A percentile compares a stretch with the other conserved stretches of the same genome.
phyloP scores from a whole-genome alignment of 2,888 invertebrate genomes.

The Zygaena filipendulae region DNA sequence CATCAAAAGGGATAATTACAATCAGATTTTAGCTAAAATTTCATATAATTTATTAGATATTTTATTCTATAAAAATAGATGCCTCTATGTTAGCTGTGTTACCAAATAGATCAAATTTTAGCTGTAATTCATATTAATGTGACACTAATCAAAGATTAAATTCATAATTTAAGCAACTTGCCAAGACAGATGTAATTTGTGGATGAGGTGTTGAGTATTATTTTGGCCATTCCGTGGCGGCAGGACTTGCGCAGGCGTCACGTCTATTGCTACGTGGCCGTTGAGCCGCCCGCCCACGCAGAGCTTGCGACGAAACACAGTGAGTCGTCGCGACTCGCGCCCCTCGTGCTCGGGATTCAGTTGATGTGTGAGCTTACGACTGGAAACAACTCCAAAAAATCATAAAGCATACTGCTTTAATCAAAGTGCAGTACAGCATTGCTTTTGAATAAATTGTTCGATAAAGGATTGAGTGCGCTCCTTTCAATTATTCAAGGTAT shows the following conservation, averaged over 20 bases:
- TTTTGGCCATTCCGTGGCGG: conserved; percentile 29
- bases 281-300: conserved; percentile 52
- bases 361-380: conserved; percentile 44
- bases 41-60: no score
- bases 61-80: no score
- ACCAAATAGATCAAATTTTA: no score
- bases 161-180: conserved; percentile 33
- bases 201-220: conserved; percentile 19
- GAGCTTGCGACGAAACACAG: conserved; percentile 45
- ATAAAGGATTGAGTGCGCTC: no score
- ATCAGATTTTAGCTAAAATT: no score
- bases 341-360: conserved; percentile 34
- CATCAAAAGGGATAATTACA: conserved; percentile 20
- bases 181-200: conserved; percentile 43
- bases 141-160: neutral
- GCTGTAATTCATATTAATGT: neutral
- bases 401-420: neutral
- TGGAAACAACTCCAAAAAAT: conserved; percentile 32
- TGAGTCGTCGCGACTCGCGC: conserved; percentile 27
- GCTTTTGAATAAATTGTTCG: no score
- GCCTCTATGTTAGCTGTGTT: no score
- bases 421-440: no score
- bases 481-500: no score
- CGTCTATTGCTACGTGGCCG: conserved; percentile 17
- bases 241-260: conserved; percentile 30